Base-by-base conservation (phyloP, 2,113 vertebrate species). In the Synodontis membranacea region DNA sequence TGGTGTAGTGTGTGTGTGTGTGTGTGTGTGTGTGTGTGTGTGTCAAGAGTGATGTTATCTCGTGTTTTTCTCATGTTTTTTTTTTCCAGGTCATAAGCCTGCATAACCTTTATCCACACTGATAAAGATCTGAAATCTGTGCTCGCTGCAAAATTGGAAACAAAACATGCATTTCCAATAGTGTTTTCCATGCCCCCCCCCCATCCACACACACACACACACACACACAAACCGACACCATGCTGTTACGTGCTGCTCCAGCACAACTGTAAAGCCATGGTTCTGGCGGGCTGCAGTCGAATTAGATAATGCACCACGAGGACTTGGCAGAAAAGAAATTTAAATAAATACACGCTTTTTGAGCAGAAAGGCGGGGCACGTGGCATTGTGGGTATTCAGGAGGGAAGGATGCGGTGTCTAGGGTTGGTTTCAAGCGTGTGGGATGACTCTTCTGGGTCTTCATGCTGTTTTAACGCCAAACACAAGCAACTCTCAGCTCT, bases 51-150 rank as follows among this genome's bases (percentile, higher is more conserved):
- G 72, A 82, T 76, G 56, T 50, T 85, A 78, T 87, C 60, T 54
- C 39, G 19, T 0, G 10, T 46, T 50, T 82, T 78, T 48, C 56
- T 80, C 50, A 44, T 80, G 1, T 34, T 52, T 52, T 39, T 74
- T 75, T 34, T 78, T 72, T 28, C 25, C 37, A 76, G 83, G 52
- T 42, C 90, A 92, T 92, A 93, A 89, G 75, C 87, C 86, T 54
- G 74, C 72, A 81, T 94, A 91, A 93, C 91, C 83, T 89, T 91
- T 94, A 92, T 92, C 93, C 93, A 62, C 42, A 25, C 91, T 89
- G 92, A 94, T 92, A 92, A 66, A 86, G 75, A 86, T 86, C 46
- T 87, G 50, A 80, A 66, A 85, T 89, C 84, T 88, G 88, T 80
- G 39, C 85, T 91, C 2, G 89, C 89, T 87, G 88, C 88, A 91